Base-by-base conservation (phyloP, 1,140 invertebrate species). In the Adoxophyes honmai region DNA sequence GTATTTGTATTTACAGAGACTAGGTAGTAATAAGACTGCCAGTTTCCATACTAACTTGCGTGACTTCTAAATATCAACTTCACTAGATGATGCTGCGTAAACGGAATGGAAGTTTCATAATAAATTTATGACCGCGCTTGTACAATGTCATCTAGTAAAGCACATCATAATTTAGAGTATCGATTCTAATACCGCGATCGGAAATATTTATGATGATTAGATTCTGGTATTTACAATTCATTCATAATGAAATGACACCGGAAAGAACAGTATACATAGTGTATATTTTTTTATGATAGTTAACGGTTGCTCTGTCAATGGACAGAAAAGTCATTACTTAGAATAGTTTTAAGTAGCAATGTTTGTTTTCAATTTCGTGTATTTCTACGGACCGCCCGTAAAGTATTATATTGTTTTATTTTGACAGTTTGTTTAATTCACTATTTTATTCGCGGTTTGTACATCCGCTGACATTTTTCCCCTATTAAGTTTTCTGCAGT, bases 361-460 rank as follows among this genome's bases (percentile, higher is more conserved):
- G 21, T 48, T 48, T 10, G 42, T 48, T 48, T 16, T 48, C 42
- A 48, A 48, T 48, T 48, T 48, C 14, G 18, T 28, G 42, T 48
- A 11, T 48, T 48, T 33, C 11, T 3, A 33, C 18, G 28, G 39
- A n/a, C 42, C 21, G 6, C 21, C 21, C 42, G 18, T 48, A 11
- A 48, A 48, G 42, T 48, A 48, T 48, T 48, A 48, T 48, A 48
- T 48, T 48, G 28, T 28, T 48, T 48, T 48, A 33, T 48, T 21
- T 48, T 48, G 42, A 48, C 18, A 48, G 14, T 48, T 6, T 18
- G 11, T 13, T 18, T 28, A 48, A 10, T 48, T 48, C n/a, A 28
- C 21, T 48, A 28, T 21, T 18, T 48, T 48, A 48, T 48, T 44
- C 21, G 21, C 21, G 21, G 21, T 28, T 28, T 2, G 21, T 33